Conservation (phyloP, 2,888 invertebrate species). For the Serrognathus titanus region DNA sequence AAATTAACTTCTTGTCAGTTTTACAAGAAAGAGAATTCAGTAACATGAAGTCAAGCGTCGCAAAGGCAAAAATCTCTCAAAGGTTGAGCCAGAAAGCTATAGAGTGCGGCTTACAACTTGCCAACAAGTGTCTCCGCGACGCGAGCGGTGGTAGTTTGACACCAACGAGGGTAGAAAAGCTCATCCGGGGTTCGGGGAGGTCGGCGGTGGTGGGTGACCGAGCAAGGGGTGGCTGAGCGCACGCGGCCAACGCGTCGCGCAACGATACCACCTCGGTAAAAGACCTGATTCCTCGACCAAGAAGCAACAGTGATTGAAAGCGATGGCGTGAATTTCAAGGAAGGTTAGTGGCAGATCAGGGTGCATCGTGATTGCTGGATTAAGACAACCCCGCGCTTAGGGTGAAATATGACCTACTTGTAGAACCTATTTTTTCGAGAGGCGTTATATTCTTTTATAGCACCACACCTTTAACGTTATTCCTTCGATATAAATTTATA, state of each 20-base stretch:
- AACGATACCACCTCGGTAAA: conserved; percentile 4
- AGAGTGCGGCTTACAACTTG: conserved; percentile 31
- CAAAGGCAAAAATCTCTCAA: conserved; percentile 4
- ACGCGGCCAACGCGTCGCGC: neutral
- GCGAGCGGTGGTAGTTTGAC: conserved; percentile 21
- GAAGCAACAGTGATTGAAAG: conserved; percentile 21
- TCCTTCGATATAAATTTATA: too few species aligned
- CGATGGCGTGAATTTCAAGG: conserved; percentile 22
- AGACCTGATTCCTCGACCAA: conserved; percentile 15
- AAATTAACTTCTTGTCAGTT: too few species aligned
- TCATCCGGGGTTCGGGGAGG: conserved; percentile 9
- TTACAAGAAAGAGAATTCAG: neutral
- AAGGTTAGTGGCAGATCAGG: conserved; percentile 17
- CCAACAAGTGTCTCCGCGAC: conserved; percentile 38
- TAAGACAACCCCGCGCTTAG: conserved; percentile 22
- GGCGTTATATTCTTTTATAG: conserved; percentile 9
- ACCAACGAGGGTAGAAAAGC: conserved; percentile 15
- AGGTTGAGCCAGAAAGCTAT: conserved; percentile 17
- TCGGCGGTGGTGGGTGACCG: conserved; percentile 25
- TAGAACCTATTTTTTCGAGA: conserved; percentile 13
- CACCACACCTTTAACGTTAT: too few species aligned
- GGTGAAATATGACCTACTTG: conserved; percentile 27
- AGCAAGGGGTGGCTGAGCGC: conserved; percentile 14
- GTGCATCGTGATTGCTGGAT: conserved; percentile 24
- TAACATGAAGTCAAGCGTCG: neutral